These are phyloP conservation scores for Rhopalosiphum nymphaeae DNA, from an alignment of 2,888 invertebrate species.

Conservation along the genomic window DNA sequence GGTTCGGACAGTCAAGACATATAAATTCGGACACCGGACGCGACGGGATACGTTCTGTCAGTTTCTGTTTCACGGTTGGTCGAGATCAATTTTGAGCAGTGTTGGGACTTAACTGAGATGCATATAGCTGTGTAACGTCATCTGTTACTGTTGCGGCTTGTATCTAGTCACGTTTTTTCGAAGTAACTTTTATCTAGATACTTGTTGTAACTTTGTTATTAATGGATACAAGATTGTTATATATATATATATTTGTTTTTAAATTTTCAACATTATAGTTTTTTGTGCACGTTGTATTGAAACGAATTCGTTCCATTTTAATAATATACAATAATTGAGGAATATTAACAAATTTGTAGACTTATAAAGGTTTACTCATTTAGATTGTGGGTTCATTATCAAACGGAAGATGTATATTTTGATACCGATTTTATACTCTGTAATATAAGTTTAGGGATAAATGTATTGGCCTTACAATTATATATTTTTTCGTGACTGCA, in stretches of 20 bases:
- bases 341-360: background rate
- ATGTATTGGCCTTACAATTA: background rate
- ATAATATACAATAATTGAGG: background rate
- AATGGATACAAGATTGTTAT: background rate
- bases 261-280: background rate
- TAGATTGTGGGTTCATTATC: background rate
- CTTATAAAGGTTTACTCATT: background rate
- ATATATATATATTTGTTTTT: background rate
- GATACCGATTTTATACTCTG: background rate
- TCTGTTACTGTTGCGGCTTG: background rate
- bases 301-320: background rate
- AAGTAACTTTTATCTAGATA: background rate
- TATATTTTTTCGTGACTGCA: background rate
- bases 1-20: background rate
- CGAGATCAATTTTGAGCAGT: background rate
- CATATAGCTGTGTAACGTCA: background rate
- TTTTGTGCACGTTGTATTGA: background rate
- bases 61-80: background rate
- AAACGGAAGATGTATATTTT: background rate
- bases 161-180: background rate
- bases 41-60: background rate
- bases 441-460: background rate
- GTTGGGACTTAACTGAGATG: background rate
- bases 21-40: constrained; percentile 4
- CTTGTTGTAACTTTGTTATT: background rate